A percentile compares a stretch with the other conserved stretches of the same genome.
Evolutionary conservation across 2,888 invertebrate genomes (phyloP).

Genomic region (Diarsia brunnea): DNA sequence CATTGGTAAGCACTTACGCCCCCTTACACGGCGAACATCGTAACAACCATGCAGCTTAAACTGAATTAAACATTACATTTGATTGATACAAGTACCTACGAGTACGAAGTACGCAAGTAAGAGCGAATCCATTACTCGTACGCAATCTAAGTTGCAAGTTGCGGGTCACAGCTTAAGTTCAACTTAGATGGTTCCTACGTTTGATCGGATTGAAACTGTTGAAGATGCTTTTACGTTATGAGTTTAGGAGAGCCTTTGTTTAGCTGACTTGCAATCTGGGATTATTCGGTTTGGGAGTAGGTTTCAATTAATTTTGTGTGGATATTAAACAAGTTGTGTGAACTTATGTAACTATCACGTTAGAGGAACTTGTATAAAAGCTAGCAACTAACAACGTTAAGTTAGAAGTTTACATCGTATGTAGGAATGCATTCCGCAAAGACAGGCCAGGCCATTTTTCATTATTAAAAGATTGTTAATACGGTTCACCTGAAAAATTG

Average conservation of each 20-base stretch:
- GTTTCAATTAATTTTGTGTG: conserved; percentile 43
- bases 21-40: conserved; percentile 11
- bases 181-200: conserved; percentile 56
- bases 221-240: conserved; percentile 59
- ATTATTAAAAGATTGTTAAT: too few species aligned
- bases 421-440: too few species aligned
- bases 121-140: conserved; percentile 63
- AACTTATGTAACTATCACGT: not conserved
- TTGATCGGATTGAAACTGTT: conserved; percentile 61
- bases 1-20: conserved; percentile 24
- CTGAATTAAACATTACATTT: conserved; percentile 66
- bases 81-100: conserved; percentile 50
- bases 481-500: too few species aligned
- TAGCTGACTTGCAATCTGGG: conserved; percentile 41
- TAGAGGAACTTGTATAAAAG: not conserved
- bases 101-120: conserved; percentile 47
- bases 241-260: conserved; percentile 50
- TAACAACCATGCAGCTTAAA: conserved; percentile 47
- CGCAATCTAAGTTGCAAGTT: conserved; percentile 66
- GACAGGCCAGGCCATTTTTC: too few species aligned
- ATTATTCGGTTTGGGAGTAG: conserved; percentile 15
- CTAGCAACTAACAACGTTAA: not conserved
- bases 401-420: too few species aligned
- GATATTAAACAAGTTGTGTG: not conserved
- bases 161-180: conserved; percentile 61